These are phyloP conservation scores for Phasia obesa DNA, from an alignment of 2,888 invertebrate species.

Conservation along the genomic window DNA sequence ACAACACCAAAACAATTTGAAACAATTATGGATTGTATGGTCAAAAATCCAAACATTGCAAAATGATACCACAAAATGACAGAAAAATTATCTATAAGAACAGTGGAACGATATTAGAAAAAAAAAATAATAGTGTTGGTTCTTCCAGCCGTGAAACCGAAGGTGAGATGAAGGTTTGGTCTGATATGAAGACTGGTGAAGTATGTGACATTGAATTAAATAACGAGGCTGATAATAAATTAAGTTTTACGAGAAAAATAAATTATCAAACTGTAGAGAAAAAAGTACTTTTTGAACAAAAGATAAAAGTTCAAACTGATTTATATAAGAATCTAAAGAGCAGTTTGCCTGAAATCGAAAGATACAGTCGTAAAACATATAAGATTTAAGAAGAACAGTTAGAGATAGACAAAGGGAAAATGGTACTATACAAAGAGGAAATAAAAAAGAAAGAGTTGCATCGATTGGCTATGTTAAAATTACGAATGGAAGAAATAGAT, in stretches of 20 bases:
- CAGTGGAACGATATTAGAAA: too few relatives aligned
- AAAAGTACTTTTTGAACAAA: background rate
- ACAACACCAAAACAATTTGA: too few relatives aligned
- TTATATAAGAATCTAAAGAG: background rate
- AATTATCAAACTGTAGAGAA: background rate
- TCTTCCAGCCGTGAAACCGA: background rate
- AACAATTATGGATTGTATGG: too few relatives aligned
- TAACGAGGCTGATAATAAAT: background rate
- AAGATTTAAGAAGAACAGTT: background rate
- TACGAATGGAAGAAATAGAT: slow-evolving; percentile 1
- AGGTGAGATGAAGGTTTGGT: too few relatives aligned
- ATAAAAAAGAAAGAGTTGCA: slow-evolving; percentile 1
- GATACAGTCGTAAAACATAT: background rate
- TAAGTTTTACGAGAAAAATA: background rate
- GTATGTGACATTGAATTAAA: background rate
- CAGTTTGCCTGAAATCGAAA: background rate
- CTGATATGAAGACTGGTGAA: too few relatives aligned
- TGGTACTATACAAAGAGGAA: background rate
- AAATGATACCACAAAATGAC: background rate
- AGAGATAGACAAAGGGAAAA: too few relatives aligned
- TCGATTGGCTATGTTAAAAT: background rate
- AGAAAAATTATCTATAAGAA: too few relatives aligned
- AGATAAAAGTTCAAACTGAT: background rate
- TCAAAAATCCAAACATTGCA: too few relatives aligned
- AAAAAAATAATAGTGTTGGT: too few relatives aligned